A percentile compares a stretch with the other conserved stretches of the same genome.
phyloP scores from a whole-genome alignment of 1,140 invertebrate species.

The Drosophila aff. region DNA sequence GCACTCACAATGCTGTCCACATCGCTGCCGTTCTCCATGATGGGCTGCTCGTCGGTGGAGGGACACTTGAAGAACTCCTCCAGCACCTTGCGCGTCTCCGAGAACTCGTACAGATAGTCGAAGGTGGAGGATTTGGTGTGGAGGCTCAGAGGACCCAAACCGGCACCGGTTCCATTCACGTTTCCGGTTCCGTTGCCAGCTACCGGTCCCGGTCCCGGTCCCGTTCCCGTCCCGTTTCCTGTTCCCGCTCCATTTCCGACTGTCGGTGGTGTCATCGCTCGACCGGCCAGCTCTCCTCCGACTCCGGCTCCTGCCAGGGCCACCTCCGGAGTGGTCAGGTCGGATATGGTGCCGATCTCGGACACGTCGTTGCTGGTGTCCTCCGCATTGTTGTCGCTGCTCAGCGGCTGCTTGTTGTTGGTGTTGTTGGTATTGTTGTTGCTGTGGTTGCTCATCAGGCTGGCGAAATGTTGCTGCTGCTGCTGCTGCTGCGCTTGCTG shows the following conservation, averaged over 20 bases:
- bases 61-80: constrained; percentile 96
- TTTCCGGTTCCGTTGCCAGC: background rate
- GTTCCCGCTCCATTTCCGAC: constrained; percentile 8
- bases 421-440: constrained; percentile 55
- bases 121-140: constrained; percentile 89
- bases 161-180: constrained; percentile 9
- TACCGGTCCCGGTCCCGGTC: background rate
- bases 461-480: constrained; percentile 47
- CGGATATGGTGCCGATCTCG: constrained; percentile 84
- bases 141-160: constrained; percentile 68
- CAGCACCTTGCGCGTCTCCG: constrained; percentile 95
- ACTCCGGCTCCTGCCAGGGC: constrained; percentile 21
- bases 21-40: constrained; percentile 83
- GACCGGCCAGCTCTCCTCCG: constrained; percentile 29
- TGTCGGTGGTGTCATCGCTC: constrained; percentile 32
- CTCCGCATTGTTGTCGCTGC: constrained; percentile 80
- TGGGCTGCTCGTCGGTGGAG: constrained; percentile 87
- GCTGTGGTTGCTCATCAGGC: constrained; percentile 50
- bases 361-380: constrained; percentile 84
- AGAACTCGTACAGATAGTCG: constrained; percentile 95
- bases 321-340: constrained; percentile 77
- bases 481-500: constrained; percentile 45
- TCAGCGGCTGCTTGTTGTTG: constrained; percentile 46
- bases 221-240: background rate
- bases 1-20: constrained; percentile 83